Evolutionary conservation across 2,797 vertebrate genomes (phyloP).

Genomic region (Platyrinchus mystaceus): DNA sequence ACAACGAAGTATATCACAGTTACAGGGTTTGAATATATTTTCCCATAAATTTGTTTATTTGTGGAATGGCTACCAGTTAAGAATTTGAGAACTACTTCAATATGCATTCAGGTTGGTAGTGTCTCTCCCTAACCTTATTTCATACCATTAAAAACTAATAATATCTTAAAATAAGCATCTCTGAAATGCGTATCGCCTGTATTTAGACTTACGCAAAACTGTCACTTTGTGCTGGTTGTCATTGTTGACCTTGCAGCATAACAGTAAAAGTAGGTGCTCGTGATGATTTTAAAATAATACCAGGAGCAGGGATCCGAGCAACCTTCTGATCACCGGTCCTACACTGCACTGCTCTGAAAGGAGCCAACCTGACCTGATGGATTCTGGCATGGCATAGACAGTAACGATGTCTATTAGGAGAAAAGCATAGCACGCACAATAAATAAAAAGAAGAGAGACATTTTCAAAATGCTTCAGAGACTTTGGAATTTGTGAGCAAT

Average conservation of each 20-base stretch:
- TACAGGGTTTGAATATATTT: background rate
- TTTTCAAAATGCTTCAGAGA: background rate
- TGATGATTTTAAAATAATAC: background rate
- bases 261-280: background rate
- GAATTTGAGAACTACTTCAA: background rate
- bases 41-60: background rate
- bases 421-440: background rate
- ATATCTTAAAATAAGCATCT: background rate
- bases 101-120: background rate
- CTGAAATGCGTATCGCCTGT: background rate
- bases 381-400: background rate
- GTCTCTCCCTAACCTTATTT: background rate
- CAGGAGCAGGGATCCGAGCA: background rate
- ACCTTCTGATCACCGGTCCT: background rate
- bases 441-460: background rate
- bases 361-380: background rate
- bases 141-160: background rate
- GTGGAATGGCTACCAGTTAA: background rate
- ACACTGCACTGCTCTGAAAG: background rate
- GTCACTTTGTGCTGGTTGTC: background rate
- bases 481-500: slow-evolving; percentile 39
- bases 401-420: background rate
- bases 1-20: background rate
- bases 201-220: background rate
- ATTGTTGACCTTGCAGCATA: background rate